Evolutionary conservation across 2,888 invertebrate genomes (phyloP).

Genomic region (Herminia tarsipennalis): DNA sequence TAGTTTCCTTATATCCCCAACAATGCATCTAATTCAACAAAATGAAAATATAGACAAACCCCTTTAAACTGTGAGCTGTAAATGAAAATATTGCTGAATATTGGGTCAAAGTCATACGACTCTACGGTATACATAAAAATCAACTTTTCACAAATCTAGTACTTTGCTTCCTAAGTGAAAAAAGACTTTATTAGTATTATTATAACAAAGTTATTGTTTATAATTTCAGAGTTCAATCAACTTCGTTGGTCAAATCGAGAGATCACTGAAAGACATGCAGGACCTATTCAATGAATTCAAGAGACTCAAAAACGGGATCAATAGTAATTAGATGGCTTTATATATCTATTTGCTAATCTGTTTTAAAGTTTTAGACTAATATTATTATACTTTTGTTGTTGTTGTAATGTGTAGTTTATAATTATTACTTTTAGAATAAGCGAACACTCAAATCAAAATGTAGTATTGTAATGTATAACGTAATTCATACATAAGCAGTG

Average conservation of each 20-base stretch:
- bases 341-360: slow-evolving; percentile 1
- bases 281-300: slow-evolving; percentile 87
- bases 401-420: slow-evolving; percentile 50
- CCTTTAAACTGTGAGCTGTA: too few relatives aligned
- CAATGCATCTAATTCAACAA: too few relatives aligned
- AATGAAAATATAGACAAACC: too few relatives aligned
- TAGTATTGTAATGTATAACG: slow-evolving; percentile 46
- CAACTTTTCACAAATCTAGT: too few relatives aligned
- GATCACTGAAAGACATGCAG: slow-evolving; percentile 90
- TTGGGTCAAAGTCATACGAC: too few relatives aligned
- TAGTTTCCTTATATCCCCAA: too few relatives aligned
- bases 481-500: slow-evolving; percentile 27
- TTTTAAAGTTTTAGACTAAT: slow-evolving; percentile 46
- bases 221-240: slow-evolving; percentile 90
- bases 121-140: too few relatives aligned
- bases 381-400: slow-evolving; percentile 44
- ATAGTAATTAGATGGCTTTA: slow-evolving; percentile 49
- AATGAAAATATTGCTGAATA: too few relatives aligned
- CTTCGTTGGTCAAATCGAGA: slow-evolving; percentile 90
- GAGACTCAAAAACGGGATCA: slow-evolving; percentile 65
- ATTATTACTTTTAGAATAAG: slow-evolving; percentile 42
- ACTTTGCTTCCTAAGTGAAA: too few relatives aligned
- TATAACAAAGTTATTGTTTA: too few relatives aligned
- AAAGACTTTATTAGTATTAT: too few relatives aligned
- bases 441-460: slow-evolving; percentile 47